These are phyloP conservation scores for Chionis minor DNA, from an alignment of 2,113 vertebrate genomes.

Conservation along the genomic window DNA sequence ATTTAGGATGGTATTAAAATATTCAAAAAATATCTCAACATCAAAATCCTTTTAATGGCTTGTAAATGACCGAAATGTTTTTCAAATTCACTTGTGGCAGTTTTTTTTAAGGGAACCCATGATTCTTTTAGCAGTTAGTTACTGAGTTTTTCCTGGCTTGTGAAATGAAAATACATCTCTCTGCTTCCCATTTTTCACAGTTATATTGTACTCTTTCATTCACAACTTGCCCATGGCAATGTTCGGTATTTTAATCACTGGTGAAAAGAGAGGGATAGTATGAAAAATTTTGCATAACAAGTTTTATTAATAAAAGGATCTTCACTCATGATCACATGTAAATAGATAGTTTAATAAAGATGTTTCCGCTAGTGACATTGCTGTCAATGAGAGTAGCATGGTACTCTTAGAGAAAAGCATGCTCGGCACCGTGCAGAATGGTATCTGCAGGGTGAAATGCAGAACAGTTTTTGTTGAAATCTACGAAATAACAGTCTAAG, in stretches of 20 bases:
- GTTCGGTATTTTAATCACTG: neutral
- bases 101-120: neutral
- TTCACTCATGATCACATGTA: neutral
- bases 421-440: rapidly evolving
- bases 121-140: neutral
- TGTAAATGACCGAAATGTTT: neutral
- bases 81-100: neutral
- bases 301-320: neutral
- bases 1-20: neutral
- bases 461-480: neutral
- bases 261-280: neutral
- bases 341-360: neutral
- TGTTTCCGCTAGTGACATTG: neutral
- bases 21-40: neutral
- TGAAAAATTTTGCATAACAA: neutral
- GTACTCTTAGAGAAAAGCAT: neutral
- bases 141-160: neutral
- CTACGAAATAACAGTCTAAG: neutral
- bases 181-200: neutral
- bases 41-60: neutral
- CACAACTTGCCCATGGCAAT: neutral
- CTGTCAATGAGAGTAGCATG: neutral
- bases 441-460: neutral
- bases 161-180: neutral
- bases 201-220: neutral